Percentiles rank a stretch among this genome's conserved stretches.
These are phyloP conservation scores for Pelochelys cantorii DNA, from an alignment of 2,797 vertebrate genomes.

Conservation along the genomic window DNA sequence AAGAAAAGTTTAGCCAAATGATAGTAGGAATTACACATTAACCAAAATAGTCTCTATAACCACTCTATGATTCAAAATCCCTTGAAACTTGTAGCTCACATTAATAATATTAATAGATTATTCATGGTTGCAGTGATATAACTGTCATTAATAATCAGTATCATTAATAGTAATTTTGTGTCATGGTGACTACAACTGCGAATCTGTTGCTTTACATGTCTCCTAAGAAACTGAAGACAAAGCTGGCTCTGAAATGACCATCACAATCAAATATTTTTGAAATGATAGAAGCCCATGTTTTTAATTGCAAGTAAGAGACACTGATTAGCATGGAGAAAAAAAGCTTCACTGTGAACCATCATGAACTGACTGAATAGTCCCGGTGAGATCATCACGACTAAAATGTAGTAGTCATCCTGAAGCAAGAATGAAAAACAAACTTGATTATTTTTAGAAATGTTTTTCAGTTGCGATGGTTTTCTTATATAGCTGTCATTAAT, in stretches of 20 bases:
- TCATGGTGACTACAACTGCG: constrained; percentile 36
- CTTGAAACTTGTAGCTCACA: not conserved
- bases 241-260: constrained; percentile 73
- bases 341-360: constrained; percentile 69
- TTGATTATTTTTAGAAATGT: constrained; percentile 52
- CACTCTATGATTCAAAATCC: not conserved
- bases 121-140: constrained; percentile 1
- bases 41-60: not conserved
- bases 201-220: constrained; percentile 60
- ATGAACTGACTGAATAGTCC: constrained; percentile 57
- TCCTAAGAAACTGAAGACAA: constrained; percentile 72
- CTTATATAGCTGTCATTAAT: constrained; percentile 52
- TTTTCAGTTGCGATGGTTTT: constrained; percentile 59
- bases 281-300: constrained; percentile 75
- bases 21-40: not conserved
- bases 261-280: constrained; percentile 81
- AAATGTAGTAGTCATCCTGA: constrained; percentile 64
- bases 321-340: constrained; percentile 77
- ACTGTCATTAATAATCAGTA: constrained; percentile 5
- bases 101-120: not conserved
- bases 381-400: constrained; percentile 70
- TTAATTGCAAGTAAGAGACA: constrained; percentile 71
- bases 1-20: not conserved
- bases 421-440: constrained; percentile 74
- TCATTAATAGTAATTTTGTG: constrained; percentile 21